A percentile compares a stretch with the other conserved stretches of the same genome.
Evolutionary conservation across 2,888 invertebrate species (phyloP).

Genomic region (Morinoia aosen): DNA sequence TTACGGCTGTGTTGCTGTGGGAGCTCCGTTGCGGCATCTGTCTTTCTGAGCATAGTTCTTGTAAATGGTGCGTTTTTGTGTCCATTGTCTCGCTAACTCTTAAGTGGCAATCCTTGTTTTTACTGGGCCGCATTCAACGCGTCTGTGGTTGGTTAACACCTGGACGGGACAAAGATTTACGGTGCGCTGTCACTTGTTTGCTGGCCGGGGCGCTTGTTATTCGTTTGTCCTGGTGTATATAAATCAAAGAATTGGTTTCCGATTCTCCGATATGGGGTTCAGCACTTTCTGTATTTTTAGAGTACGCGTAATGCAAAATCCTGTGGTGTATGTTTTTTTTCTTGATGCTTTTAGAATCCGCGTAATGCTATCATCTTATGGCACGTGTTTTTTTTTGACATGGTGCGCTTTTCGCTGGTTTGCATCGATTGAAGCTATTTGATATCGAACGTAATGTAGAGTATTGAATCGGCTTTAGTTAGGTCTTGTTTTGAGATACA

Average conservation of each 20-base stretch:
- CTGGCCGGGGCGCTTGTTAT: not conserved
- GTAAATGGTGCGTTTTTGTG: no score
- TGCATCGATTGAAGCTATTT: not conserved
- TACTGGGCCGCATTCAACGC: not conserved
- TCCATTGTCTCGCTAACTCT: no score
- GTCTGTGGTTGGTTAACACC: not conserved
- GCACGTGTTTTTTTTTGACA: no score
- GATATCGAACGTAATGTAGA: not conserved
- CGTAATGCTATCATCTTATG: no score
- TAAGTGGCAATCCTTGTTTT: no score
- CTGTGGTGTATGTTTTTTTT: not conserved
- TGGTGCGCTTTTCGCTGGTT: not conserved
- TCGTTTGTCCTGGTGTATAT: not conserved
- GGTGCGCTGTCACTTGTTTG: not conserved
- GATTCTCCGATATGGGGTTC: not conserved
- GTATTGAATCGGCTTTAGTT: not conserved
- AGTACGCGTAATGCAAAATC: not conserved
- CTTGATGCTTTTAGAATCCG: no score
- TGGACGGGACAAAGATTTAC: conserved; percentile 4
- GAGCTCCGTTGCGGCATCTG: no score
- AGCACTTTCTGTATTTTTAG: not conserved
- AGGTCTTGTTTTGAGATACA: not conserved
- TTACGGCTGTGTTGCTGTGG: no score
- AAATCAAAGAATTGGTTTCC: not conserved
- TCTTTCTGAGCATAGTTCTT: no score